Evolutionary conservation across 2,113 vertebrate genomes (phyloP).

Genomic region (Jaculus jaculus): DNA sequence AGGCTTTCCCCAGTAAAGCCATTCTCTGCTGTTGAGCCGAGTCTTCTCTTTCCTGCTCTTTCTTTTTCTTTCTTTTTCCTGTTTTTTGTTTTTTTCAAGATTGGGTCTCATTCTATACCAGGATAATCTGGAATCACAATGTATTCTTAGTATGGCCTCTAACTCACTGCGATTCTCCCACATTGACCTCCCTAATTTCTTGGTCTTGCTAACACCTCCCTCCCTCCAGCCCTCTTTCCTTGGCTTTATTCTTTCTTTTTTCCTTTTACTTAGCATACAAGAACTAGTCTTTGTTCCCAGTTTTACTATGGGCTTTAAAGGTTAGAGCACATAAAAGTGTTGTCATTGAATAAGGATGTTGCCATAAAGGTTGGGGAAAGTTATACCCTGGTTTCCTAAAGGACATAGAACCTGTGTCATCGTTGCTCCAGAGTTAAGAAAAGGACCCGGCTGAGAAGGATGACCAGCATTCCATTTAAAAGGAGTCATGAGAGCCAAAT

Average conservation of each 20-base stretch:
- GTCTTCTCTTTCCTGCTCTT: accelerated
- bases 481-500: not conserved
- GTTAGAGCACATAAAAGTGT: not conserved
- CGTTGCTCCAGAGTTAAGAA: not conserved
- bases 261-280: not conserved
- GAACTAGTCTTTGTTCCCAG: not conserved
- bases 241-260: accelerated
- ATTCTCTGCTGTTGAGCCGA: too few relatives aligned
- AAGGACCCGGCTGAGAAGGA: not conserved
- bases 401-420: accelerated
- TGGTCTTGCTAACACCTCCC: too few relatives aligned
- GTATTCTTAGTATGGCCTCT: too few relatives aligned
- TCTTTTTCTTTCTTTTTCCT: not conserved
- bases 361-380: not conserved
- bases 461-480: not conserved
- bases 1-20: too few relatives aligned
- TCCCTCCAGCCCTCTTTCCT: too few relatives aligned
- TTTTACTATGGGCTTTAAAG: not conserved
- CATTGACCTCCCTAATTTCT: too few relatives aligned
- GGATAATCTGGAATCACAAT: too few relatives aligned
- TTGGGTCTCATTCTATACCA: too few relatives aligned
- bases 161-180: too few relatives aligned
- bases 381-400: not conserved
- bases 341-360: too few relatives aligned
- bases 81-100: too few relatives aligned